These are phyloP conservation scores for Schizothorax lantsangensis DNA, from an alignment of 2,797 vertebrate species.

Conservation along the genomic window DNA sequence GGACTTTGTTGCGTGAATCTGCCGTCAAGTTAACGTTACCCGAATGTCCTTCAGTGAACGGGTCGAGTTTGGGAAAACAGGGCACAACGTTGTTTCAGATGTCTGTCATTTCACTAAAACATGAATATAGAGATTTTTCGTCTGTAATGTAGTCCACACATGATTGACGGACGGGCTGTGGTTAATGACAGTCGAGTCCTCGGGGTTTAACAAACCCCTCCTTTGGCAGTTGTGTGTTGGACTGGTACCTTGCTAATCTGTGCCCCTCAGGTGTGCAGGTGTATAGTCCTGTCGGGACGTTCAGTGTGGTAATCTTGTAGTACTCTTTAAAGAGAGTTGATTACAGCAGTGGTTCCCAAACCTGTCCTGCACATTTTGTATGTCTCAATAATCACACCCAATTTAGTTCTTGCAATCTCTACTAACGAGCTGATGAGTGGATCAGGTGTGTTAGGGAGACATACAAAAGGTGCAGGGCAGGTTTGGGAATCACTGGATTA, in stretches of 20 bases:
- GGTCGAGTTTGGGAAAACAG: conserved; percentile 25
- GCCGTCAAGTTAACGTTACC: background rate
- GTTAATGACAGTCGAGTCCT: background rate
- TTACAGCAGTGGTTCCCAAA: background rate
- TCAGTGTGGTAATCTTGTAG: background rate
- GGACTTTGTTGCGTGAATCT: background rate
- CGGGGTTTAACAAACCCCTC: background rate
- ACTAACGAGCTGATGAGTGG: no score
- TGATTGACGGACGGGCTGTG: background rate
- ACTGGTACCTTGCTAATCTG: background rate
- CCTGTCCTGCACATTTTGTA: no score
- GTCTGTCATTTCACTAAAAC: background rate
- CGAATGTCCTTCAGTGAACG: conserved; percentile 47
- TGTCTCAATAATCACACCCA: no score
- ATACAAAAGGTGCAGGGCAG: no score
- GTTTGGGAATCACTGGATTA: background rate
- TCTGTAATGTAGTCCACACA: background rate
- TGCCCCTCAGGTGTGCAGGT: conserved; percentile 1
- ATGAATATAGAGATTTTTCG: background rate
- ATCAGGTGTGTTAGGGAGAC: no score
- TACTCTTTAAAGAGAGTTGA: background rate
- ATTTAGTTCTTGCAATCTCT: no score
- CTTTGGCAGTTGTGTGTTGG: background rate
- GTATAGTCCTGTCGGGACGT: background rate
- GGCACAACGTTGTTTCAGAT: background rate